phyloP scores from a whole-genome alignment of 1,140 invertebrate species.

The Zophobas morio region DNA sequence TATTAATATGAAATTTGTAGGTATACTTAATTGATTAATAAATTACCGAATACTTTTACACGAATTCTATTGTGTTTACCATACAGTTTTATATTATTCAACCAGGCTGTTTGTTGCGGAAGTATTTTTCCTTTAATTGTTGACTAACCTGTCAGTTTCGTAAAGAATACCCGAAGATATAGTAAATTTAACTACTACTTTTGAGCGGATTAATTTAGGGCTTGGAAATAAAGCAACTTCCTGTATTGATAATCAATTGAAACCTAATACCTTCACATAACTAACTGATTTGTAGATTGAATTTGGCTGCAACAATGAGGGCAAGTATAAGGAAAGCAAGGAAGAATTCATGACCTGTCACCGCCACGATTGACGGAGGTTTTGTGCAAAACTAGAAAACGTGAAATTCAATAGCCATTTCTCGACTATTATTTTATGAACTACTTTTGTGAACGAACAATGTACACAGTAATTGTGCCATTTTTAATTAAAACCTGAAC shows the following conservation, averaged over 20 bases:
- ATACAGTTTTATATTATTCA: not conserved
- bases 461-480: not conserved
- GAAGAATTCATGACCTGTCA: conserved; percentile 38
- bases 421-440: conserved; percentile 32
- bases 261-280: conserved; percentile 20
- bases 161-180: not conserved
- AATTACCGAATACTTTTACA: not conserved
- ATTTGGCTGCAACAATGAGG: conserved; percentile 33
- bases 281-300: conserved; percentile 29
- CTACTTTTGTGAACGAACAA: conserved; percentile 1
- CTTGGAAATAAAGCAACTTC: conserved; percentile 23
- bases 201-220: conserved; percentile 20
- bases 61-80: conserved; percentile 15
- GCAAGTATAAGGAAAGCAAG: conserved; percentile 24
- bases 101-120: not conserved
- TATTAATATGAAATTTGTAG: not conserved
- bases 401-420: conserved; percentile 50
- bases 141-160: conserved; percentile 17
- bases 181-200: conserved; percentile 1
- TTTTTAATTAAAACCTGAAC: conserved; percentile 25
- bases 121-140: conserved; percentile 29
- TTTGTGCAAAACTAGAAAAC: conserved; percentile 55
- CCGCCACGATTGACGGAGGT: conserved; percentile 46
- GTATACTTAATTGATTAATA: not conserved
- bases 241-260: conserved; percentile 24